Evolutionary conservation across 2,797 vertebrate genomes (phyloP).

Genomic region (Anisognathus igniventris): DNA sequence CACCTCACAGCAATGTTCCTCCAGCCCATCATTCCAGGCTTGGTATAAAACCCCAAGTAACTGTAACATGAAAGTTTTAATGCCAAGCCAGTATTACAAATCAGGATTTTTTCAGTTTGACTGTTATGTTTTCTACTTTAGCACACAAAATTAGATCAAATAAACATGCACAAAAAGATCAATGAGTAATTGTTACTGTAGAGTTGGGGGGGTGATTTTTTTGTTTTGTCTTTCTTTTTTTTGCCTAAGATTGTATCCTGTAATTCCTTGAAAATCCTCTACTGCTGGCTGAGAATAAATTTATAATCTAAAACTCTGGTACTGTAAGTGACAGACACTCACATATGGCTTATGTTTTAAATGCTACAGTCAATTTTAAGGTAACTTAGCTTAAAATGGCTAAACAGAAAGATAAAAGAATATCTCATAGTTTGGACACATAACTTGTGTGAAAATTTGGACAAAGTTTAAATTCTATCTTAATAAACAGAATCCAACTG

Average conservation of each 20-base stretch:
- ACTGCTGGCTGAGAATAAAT: background rate
- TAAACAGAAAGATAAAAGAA: background rate
- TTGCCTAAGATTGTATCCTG: background rate
- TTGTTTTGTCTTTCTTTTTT: background rate
- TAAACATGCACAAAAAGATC: background rate
- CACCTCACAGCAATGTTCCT: background rate
- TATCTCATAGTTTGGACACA: background rate
- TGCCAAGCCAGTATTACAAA: no score
- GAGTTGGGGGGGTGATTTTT: background rate
- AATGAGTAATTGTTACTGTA: background rate
- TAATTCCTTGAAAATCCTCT: background rate
- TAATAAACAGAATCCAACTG: background rate
- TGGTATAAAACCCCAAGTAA: background rate
- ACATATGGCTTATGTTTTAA: background rate
- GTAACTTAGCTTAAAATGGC: background rate
- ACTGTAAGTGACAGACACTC: background rate
- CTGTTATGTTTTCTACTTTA: background rate
- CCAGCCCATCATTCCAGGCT: background rate
- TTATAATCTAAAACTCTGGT: background rate
- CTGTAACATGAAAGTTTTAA: background rate
- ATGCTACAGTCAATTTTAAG: background rate
- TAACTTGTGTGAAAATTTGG: accelerated
- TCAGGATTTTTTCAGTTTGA: background rate
- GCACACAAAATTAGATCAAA: background rate
- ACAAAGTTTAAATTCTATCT: background rate